Evolutionary conservation across 2,888 invertebrate species (phyloP).

Genomic region (Tortrix viridana): DNA sequence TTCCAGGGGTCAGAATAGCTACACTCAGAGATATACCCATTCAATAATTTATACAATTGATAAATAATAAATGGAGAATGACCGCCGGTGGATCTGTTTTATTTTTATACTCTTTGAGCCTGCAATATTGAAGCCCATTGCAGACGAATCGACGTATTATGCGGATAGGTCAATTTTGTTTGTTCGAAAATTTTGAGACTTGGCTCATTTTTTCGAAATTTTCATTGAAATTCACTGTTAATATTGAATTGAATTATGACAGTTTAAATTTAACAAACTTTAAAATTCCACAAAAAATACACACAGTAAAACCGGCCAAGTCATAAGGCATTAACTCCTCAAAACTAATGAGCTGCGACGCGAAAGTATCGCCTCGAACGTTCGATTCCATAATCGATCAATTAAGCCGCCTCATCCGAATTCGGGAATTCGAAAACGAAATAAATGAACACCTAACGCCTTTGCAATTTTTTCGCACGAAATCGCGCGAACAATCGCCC

Average conservation of each 20-base stretch:
- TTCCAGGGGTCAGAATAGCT: conserved; percentile 55
- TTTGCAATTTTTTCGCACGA: conserved; percentile 61
- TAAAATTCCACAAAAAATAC: neutral
- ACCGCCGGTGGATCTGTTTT: conserved; percentile 53
- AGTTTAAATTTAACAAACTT: neutral
- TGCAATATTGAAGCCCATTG: conserved; percentile 31
- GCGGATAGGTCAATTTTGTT: conserved; percentile 15
- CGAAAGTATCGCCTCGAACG: conserved; percentile 42
- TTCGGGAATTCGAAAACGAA: conserved; percentile 50
- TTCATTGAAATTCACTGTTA: neutral
- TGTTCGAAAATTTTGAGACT: neutral
- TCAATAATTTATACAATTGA: conserved; percentile 83
- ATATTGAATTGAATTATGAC: too few species aligned
- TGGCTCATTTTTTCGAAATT: neutral
- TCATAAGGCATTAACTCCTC: conserved; percentile 18
- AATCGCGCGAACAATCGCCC: conserved; percentile 63
- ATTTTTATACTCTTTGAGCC: conserved; percentile 54
- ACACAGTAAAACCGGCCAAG: neutral
- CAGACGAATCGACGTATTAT: conserved; percentile 26
- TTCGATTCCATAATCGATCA: conserved; percentile 62
- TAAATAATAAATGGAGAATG: conserved; percentile 76
- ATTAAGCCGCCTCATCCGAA: conserved; percentile 56
- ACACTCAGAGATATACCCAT: conserved; percentile 56
- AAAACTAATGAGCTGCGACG: conserved; percentile 28
- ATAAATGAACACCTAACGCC: conserved; percentile 50